Conservation (phyloP, 1,140 invertebrate species). For the Hesperophylax magnus region DNA sequence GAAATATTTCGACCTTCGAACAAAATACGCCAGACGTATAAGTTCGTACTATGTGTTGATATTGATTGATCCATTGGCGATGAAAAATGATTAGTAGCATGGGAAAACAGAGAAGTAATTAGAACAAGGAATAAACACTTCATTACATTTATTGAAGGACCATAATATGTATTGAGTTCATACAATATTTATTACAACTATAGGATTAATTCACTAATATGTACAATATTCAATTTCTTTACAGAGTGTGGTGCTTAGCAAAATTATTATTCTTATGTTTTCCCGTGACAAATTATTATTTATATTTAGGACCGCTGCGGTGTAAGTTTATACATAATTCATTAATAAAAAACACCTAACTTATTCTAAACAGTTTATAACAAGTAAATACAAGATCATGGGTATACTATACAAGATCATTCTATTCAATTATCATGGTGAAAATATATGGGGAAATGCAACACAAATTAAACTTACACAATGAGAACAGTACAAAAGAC, state of each 20-base stretch:
- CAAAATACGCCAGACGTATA: too few species aligned
- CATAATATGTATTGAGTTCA: conserved; percentile 12
- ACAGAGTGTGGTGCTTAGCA: neutral
- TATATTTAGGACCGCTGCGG: neutral
- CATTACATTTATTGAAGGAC: conserved; percentile 17
- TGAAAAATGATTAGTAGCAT: too few species aligned
- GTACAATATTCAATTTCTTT: conserved; percentile 18
- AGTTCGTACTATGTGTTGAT: too few species aligned
- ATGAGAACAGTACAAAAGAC: too few species aligned
- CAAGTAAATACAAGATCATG: neutral
- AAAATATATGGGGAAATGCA: neutral
- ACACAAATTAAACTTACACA: neutral
- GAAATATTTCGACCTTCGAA: too few species aligned
- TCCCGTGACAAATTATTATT: neutral
- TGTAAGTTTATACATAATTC: neutral
- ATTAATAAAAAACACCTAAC: conserved; percentile 26
- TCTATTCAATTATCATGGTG: neutral
- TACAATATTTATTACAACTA: conserved; percentile 1
- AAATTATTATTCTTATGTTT: too few species aligned
- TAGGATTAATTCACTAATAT: conserved; percentile 9
- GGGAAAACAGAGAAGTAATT: neutral
- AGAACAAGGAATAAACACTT: neutral
- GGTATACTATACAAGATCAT: neutral
- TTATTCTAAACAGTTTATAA: conserved; percentile 11
- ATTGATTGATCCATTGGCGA: too few species aligned